Evolutionary conservation across 2,888 invertebrate species (phyloP).

Genomic region (Melieria picta): DNA sequence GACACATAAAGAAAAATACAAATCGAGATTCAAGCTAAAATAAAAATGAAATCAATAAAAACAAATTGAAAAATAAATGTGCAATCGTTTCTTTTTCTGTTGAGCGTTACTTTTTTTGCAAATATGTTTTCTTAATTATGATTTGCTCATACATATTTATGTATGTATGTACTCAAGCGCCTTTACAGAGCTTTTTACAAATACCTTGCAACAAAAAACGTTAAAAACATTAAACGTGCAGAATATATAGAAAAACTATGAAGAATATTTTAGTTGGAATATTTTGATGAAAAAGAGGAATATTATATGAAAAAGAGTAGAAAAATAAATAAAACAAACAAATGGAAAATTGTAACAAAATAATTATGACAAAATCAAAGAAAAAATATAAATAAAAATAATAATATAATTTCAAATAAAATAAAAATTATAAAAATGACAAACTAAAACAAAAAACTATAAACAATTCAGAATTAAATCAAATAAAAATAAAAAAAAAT

Average conservation of each 20-base stretch:
- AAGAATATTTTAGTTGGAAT: conserved; percentile 1
- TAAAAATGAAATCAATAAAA: conserved; percentile 28
- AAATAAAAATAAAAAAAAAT: conserved; percentile 11
- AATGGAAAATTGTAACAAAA: too few relatives aligned
- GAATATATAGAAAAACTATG: neutral
- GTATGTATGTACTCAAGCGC: conserved; percentile 40
- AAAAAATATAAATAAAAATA: neutral
- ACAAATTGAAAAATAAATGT: conserved; percentile 11
- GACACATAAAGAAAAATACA: conserved; percentile 32
- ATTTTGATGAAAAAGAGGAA: neutral
- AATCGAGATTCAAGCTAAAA: conserved; percentile 17
- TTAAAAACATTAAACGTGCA: conserved; percentile 21
- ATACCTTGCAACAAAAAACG: conserved; percentile 18
- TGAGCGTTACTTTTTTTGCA: conserved; percentile 10
- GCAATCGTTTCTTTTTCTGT: conserved; percentile 10
- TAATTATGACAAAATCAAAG: neutral
- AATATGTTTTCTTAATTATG: conserved; percentile 5
- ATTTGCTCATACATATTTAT: conserved; percentile 19
- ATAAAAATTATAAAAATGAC: conserved; percentile 18
- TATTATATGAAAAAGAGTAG: neutral
- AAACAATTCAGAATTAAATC: neutral
- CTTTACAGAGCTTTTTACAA: conserved; percentile 45
- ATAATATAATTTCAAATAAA: neutral
- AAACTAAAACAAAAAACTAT: neutral
- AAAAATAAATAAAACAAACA: neutral